Conservation (phyloP, 1,140 invertebrate genomes). For the Lepeophtheirus salmonis region DNA sequence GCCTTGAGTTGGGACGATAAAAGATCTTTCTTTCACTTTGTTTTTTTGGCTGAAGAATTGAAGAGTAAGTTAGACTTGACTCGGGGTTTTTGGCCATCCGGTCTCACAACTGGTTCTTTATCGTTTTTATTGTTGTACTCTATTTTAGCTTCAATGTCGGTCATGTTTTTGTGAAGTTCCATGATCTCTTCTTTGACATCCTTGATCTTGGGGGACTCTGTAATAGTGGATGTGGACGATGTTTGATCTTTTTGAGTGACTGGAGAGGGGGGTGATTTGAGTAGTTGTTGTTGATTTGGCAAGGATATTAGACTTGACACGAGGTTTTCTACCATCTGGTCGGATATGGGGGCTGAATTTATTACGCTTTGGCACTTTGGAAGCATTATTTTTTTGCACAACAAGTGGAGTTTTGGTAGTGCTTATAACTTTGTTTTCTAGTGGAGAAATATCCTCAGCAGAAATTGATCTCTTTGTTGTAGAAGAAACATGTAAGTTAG, state of each 20-base stretch:
- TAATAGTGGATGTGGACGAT: neutral
- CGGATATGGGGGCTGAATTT: no score
- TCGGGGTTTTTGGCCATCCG: constrained; percentile 14
- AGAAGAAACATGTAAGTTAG: neutral
- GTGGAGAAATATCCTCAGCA: neutral
- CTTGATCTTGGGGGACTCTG: neutral
- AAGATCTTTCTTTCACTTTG: no score
- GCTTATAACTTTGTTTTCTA: neutral
- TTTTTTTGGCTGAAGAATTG: no score
- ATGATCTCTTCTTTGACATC: neutral
- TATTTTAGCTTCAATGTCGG: neutral
- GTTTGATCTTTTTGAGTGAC: neutral
- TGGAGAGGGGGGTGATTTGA: neutral
- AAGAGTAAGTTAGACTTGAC: constrained; percentile 13
- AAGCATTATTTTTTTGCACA: neutral
- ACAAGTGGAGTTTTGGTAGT: neutral
- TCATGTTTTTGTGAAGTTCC: neutral
- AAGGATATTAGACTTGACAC: no score
- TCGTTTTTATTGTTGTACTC: neutral
- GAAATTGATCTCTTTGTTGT: neutral
- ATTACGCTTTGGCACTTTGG: no score
- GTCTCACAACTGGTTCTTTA: constrained; percentile 8
- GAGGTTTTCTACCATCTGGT: no score
- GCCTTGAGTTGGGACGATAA: neutral
- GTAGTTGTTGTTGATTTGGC: neutral